Percentiles rank a stretch among this genome's conserved stretches.
phyloP scores from a whole-genome alignment of 2,888 invertebrate genomes.

The Orgyia antiqua region DNA sequence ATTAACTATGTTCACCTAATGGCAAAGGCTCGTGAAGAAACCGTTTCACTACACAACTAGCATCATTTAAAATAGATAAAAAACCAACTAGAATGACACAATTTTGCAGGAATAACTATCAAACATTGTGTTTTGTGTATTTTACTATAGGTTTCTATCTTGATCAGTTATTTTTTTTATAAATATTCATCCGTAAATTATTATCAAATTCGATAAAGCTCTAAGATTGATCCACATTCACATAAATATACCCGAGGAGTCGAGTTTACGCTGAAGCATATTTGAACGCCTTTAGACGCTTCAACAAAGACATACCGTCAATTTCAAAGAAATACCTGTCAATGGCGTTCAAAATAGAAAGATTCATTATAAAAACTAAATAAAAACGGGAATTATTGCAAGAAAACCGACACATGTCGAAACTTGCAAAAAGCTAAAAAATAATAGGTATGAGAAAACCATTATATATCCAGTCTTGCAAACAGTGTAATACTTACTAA shows the following conservation, averaged over 20 bases:
- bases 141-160: conserved; percentile 37
- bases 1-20: conserved; percentile 41
- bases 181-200: conserved; percentile 73
- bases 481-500: conserved; percentile 27
- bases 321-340: conserved; percentile 1
- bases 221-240: conserved; percentile 76
- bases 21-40: conserved; percentile 40
- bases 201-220: conserved; percentile 79
- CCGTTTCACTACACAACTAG: conserved; percentile 56
- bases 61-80: conserved; percentile 69
- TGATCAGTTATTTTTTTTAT: conserved; percentile 46
- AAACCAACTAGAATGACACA: conserved; percentile 57
- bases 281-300: conserved; percentile 13
- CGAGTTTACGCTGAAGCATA: conserved; percentile 35
- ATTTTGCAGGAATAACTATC: conserved; percentile 59
- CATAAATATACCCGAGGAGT: conserved; percentile 47
- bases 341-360: conserved; percentile 29
- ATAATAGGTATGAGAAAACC: conserved; percentile 34
- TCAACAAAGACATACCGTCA: conserved; percentile 12
- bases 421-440: conserved; percentile 29
- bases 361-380: conserved; percentile 26
- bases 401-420: conserved; percentile 17
- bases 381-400: conserved; percentile 21
- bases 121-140: conserved; percentile 56
- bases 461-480: conserved; percentile 43